Evolutionary conservation across 2,888 invertebrate species (phyloP).

Genomic region (Caenorhabditis sulstoni): DNA sequence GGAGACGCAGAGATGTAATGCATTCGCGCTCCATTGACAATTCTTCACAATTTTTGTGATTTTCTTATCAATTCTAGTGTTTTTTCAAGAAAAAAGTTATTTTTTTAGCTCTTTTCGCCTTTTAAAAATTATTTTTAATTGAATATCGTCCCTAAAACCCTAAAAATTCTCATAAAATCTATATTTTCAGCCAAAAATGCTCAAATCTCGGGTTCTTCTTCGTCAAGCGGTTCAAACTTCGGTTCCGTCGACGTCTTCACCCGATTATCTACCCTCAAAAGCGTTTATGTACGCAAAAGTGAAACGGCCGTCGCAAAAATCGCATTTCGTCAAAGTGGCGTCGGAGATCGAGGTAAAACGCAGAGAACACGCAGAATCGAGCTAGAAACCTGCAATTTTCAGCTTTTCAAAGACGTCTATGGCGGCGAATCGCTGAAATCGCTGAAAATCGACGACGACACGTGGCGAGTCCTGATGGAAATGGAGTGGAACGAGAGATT

Average conservation of each 20-base stretch:
- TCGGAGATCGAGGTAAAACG: constrained; percentile 47
- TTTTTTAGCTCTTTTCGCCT: too few species aligned
- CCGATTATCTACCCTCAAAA: constrained; percentile 34
- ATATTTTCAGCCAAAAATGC: constrained; percentile 5
- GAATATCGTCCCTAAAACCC: background rate
- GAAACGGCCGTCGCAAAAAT: constrained; percentile 44
- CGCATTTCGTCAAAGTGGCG: constrained; percentile 45
- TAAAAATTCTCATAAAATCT: background rate
- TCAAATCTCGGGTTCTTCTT: constrained; percentile 16
- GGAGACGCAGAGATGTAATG: too few species aligned
- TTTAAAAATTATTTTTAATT: too few species aligned
- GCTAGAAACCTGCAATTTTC: constrained; percentile 3
- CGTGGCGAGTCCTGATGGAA: constrained; percentile 54
- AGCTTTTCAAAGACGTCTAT: constrained; percentile 42
- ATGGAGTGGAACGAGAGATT: constrained; percentile 51
- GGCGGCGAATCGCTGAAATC: constrained; percentile 12
- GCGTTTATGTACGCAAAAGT: constrained; percentile 43
- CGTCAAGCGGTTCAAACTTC: constrained; percentile 1
- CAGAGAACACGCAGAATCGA: background rate
- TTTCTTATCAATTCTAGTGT: too few species aligned
- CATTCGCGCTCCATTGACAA: too few species aligned
- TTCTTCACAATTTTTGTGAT: too few species aligned
- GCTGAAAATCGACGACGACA: constrained; percentile 46
- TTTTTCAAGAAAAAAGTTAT: too few species aligned
- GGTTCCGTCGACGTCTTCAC: constrained; percentile 1